Evolutionary conservation across 2,888 invertebrate genomes (phyloP).

Genomic region (Pherbina coryleti): DNA sequence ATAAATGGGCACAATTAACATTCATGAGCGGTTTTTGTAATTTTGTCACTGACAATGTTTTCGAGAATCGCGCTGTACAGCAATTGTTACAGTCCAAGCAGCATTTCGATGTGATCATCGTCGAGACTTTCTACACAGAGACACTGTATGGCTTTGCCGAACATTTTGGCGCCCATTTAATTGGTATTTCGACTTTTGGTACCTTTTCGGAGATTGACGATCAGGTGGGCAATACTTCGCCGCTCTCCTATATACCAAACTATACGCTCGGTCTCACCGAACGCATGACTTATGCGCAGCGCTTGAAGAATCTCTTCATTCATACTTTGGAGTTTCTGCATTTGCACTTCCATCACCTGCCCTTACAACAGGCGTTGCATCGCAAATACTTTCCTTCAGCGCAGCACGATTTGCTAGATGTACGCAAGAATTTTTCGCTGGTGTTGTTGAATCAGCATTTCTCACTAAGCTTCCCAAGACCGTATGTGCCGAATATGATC

Average conservation of each 20-base stretch:
- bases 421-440: conserved; percentile 58
- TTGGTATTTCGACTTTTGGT: conserved; percentile 55
- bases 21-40: neutral
- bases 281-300: conserved; percentile 63
- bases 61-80: conserved; percentile 52
- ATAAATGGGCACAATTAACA: conserved; percentile 12
- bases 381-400: conserved; percentile 56
- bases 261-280: conserved; percentile 55
- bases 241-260: conserved; percentile 60
- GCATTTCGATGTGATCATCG: conserved; percentile 60
- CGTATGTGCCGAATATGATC: conserved; percentile 59
- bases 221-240: conserved; percentile 57
- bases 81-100: conserved; percentile 47
- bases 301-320: conserved; percentile 60
- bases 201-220: conserved; percentile 51
- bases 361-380: conserved; percentile 54
- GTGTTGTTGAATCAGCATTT: conserved; percentile 62
- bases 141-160: conserved; percentile 59
- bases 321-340: conserved; percentile 32
- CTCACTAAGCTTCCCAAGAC: conserved; percentile 56
- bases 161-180: conserved; percentile 58
- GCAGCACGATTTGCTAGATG: conserved; percentile 50
- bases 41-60: conserved; percentile 14
- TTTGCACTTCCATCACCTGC: conserved; percentile 52
- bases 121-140: conserved; percentile 62